These are phyloP conservation scores for Paratilapia polleni DNA, from an alignment of 2,113 vertebrate species.

Conservation along the genomic window DNA sequence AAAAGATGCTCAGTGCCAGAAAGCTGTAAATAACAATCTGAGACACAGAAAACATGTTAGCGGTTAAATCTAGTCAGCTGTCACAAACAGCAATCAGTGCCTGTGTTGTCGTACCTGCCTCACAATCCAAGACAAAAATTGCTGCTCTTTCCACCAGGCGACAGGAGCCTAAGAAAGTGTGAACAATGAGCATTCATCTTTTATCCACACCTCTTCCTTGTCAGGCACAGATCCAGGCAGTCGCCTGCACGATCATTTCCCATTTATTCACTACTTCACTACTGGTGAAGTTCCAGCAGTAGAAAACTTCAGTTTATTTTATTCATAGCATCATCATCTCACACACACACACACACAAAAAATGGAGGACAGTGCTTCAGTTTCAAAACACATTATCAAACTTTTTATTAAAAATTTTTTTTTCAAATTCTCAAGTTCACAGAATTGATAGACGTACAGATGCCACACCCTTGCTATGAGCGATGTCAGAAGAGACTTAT, in stretches of 20 bases:
- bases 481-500: not conserved
- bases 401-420: conserved; percentile 25
- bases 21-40: conserved; percentile 9
- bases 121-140: conserved; percentile 11
- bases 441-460: conserved; percentile 21
- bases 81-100: conserved; percentile 1
- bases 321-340: conserved; percentile 4
- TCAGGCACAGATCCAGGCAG: not conserved
- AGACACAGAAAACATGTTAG: not conserved
- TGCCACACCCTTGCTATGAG: conserved; percentile 14
- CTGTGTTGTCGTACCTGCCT: not conserved
- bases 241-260: not conserved
- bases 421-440: not conserved
- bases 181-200: conserved; percentile 9
- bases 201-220: conserved; percentile 4
- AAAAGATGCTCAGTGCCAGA: not conserved
- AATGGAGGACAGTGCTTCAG: not conserved
- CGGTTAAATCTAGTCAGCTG: not conserved
- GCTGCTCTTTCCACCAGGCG: not conserved
- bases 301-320: conserved; percentile 37
- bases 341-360: not conserved
- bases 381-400: conserved; percentile 6
- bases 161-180: not conserved
- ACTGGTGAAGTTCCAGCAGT: not conserved
- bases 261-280: not conserved